phyloP scores from a whole-genome alignment of 2,113 vertebrate species.

The Agapornis roseicollis region DNA sequence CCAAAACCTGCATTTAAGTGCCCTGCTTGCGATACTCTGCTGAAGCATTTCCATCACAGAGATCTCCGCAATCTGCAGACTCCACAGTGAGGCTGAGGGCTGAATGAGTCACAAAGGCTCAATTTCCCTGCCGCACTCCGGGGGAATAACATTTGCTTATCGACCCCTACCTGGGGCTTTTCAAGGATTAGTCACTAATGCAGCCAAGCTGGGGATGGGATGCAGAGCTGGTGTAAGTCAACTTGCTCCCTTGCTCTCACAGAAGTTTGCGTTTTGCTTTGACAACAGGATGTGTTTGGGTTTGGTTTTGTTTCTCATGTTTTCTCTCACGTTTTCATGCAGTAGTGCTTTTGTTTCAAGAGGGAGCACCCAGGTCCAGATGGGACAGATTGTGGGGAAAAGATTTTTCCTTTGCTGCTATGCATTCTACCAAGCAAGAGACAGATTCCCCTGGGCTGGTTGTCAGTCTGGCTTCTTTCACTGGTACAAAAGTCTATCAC shows the following conservation, averaged over 20 bases:
- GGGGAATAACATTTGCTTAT: constrained; percentile 44
- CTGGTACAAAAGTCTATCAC: background rate
- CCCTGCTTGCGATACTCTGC: background rate
- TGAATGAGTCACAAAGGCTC: constrained; percentile 42
- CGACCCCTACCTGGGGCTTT: background rate
- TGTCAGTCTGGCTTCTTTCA: background rate
- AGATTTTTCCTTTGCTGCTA: background rate
- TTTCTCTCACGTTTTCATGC: background rate
- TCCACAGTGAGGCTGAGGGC: background rate
- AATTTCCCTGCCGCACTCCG: background rate
- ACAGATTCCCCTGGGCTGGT: background rate
- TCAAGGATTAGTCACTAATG: background rate
- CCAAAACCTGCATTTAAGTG: background rate
- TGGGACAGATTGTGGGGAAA: background rate
- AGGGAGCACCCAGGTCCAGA: background rate
- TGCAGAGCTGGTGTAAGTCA: background rate
- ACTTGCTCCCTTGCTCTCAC: background rate
- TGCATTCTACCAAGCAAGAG: background rate
- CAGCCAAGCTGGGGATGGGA: background rate
- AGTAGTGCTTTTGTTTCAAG: background rate
- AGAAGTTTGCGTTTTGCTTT: background rate
- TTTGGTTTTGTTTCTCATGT: background rate
- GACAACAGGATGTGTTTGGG: background rate
- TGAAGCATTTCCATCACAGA: constrained; percentile 22
- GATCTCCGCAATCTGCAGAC: background rate